Evolutionary conservation across 2,888 invertebrate species (phyloP).

Genomic region (Gerris lacustris): DNA sequence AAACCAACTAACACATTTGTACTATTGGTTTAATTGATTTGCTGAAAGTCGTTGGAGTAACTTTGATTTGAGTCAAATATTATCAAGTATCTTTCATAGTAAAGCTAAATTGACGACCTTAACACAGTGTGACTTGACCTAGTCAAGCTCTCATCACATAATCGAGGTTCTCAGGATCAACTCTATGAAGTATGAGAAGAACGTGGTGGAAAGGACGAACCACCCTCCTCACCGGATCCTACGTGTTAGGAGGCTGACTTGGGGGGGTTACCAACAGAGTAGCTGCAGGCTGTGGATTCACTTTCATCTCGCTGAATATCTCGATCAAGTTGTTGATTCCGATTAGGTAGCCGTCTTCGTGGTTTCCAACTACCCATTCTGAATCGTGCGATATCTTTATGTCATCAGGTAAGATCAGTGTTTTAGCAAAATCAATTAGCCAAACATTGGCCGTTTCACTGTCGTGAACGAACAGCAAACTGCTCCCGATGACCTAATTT

Average conservation of each 20-base stretch:
- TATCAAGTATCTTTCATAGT: too few species aligned
- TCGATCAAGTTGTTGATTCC: conserved; percentile 82
- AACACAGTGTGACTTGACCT: too few species aligned
- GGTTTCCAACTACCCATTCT: conserved; percentile 82
- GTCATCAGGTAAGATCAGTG: conserved; percentile 63
- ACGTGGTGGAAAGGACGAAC: too few species aligned
- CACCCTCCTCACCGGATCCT: not conserved
- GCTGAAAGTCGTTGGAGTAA: too few species aligned
- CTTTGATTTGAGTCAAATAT: too few species aligned
- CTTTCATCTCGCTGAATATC: conserved; percentile 60
- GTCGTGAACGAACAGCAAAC: conserved; percentile 89
- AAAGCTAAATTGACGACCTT: too few species aligned
- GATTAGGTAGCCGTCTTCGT: conserved; percentile 89
- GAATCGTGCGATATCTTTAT: conserved; percentile 63
- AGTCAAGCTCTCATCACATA: too few species aligned
- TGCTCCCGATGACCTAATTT: conserved; percentile 75
- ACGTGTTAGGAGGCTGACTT: not conserved
- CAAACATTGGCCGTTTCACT: conserved; percentile 75
- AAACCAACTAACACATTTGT: too few species aligned
- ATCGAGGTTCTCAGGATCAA: too few species aligned
- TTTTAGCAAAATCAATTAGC: conserved; percentile 98
- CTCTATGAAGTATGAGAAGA: too few species aligned
- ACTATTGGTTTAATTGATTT: too few species aligned
- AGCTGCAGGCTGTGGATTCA: conserved; percentile 32
- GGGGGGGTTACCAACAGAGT: not conserved